Base-by-base conservation (phyloP, 2,888 invertebrate species). In the Mechanitis messenoides region DNA sequence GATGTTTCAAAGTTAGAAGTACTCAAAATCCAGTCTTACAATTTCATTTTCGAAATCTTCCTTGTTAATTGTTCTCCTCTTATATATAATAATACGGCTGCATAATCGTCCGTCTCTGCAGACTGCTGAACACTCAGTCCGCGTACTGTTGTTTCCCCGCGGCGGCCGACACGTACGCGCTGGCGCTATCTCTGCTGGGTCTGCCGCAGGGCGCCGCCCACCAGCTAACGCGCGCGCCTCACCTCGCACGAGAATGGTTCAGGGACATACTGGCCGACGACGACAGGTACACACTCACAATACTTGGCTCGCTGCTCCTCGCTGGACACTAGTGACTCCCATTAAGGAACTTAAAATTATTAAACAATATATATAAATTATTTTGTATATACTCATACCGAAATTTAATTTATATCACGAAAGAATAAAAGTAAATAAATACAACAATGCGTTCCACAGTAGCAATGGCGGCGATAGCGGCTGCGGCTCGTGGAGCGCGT, bases 91-190 rank as follows among this genome's bases (percentile, higher is more conserved):
- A 42, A 42, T 7, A 42, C 20, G 20, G 20, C 20, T 20, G 9
- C 11, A 42, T 31, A 56, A 9, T 33, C 1, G 4, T 54, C 33
- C 55, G 20, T 56, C n/a, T 63, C 62, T 86, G 61, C 82, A 97
- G 97, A 84, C 91, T 97, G 72, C 87, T 98, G 59, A 95, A 95
- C 85, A 95, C 95, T 60, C 95, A 96, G 86, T 94, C 95, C 47
- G 92, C 93, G 12, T 95, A 94, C 81, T 96, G 95, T 81, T 92
- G 94, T 78, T 96, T 96, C 83, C 92, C 92, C 65, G 93, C 93
- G 53, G 97, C 97, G 2, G 92, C 94, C 38, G 87, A 92, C 72
- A 96, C 96, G 1, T 93, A 93, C 77, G 82, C 92, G 59, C 90
- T 89, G 31, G 81, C 88, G 5, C 74, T 90, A 33, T 69, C 79